Evolutionary conservation across 2,113 vertebrate genomes (phyloP).

Genomic region (Myrmecobius fasciatus): DNA sequence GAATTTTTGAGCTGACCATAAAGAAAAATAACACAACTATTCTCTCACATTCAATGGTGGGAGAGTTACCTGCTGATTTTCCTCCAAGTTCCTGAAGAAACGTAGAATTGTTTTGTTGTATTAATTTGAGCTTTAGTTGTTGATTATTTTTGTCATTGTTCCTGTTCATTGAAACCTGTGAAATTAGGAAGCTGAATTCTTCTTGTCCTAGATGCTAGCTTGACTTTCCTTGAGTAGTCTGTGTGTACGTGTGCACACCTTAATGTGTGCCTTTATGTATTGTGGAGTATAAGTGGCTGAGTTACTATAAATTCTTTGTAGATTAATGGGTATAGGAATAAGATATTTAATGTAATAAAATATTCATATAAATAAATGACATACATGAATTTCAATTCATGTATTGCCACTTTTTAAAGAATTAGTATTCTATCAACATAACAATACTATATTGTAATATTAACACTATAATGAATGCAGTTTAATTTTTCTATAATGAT

Average conservation of each 20-base stretch:
- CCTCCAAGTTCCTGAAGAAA: background rate
- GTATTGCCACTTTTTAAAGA: background rate
- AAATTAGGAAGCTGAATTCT: constrained; percentile 18
- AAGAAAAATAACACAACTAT: background rate
- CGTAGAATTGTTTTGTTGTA: background rate
- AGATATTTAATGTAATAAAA: background rate
- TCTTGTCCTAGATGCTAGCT: constrained; percentile 44
- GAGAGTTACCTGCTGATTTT: background rate
- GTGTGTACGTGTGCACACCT: background rate
- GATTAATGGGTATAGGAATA: background rate
- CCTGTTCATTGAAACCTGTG: constrained; percentile 37
- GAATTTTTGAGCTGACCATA: background rate
- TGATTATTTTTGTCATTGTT: background rate
- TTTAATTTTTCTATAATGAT: background rate
- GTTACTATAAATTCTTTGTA: background rate
- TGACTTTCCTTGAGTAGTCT: constrained; percentile 56
- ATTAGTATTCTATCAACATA: too few relatives aligned
- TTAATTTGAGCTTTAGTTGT: background rate
- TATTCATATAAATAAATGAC: background rate
- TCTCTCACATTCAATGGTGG: background rate
- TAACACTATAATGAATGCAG: background rate
- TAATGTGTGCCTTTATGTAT: background rate
- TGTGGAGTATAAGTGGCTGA: background rate
- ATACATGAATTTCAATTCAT: background rate
- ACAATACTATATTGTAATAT: background rate